Evolutionary conservation across 35 echinoderm and acorn worm species (phyloP), one percentile per base, ranked within the genome.

Genomic region (Chiridota heheva): DNA sequence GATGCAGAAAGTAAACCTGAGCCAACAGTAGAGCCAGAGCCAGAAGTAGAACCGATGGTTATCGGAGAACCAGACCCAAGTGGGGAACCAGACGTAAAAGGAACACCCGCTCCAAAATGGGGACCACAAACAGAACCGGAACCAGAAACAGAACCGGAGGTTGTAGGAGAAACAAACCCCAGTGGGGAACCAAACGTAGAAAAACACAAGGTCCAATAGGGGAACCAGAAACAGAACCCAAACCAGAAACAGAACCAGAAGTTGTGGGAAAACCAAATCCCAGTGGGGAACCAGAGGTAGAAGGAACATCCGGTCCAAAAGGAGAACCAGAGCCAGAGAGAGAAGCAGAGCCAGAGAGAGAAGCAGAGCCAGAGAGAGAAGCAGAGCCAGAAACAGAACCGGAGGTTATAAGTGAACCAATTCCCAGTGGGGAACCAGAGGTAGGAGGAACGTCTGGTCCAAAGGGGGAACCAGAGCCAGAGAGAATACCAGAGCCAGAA

Each of bases 221-320:
- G 30, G 81, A 90, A 84, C 77, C 81, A 60, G 72, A 41, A 66
- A 36, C 67, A 40, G 82, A 74, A 59, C 43, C 47, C 12, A 81
- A 76, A 77, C 20, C 61, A 15, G 88, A 85, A 79, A 62, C 81
- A 33, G 62, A 71, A 24, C 44, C 71, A 35, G 81, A 85, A 86
- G 30, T 61, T 10, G 81, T 70, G 53, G 27, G 58, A 43, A 64
- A 91, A 59, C 72, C 81, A 17, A 39, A 44, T 3, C 18, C 37
- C 60, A 66, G 79, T 36, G 64, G 72, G n/a, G 49, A 38, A 42
- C 35, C n/a, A 36, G 20, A 70, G 67, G 6, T 36, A 70, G 36
- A 8, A 20, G 1, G 35, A 70, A 70, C 36, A 70, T 70, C 18
- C 7, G 36, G 65, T 17, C 6, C 44, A 38, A 18, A 70, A 33